Conservation (phyloP, 1,140 invertebrate genomes). For the Camponotus vicinus region DNA sequence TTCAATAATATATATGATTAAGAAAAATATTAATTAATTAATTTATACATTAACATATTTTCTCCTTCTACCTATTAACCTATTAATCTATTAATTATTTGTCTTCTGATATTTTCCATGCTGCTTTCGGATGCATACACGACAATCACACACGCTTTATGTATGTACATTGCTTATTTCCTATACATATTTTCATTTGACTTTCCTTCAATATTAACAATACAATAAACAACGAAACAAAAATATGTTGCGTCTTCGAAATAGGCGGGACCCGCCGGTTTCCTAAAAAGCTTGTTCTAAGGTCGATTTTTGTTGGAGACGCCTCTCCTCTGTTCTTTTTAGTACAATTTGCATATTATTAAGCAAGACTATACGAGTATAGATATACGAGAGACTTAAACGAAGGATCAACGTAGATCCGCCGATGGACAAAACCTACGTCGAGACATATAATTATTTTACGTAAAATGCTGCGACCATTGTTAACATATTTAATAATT, state of each 20-base stretch:
- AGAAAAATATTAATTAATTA: slow-evolving; percentile 8
- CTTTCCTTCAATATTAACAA: neutral
- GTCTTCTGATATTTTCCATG: slow-evolving; percentile 77
- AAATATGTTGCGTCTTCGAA: slow-evolving; percentile 49
- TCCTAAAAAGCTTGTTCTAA: slow-evolving; percentile 97
- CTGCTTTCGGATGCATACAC: slow-evolving; percentile 77
- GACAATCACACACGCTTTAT: slow-evolving; percentile 28
- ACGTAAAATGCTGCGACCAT: slow-evolving; percentile 81
- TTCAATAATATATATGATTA: neutral
- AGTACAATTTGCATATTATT: slow-evolving; percentile 83
- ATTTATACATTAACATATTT: slow-evolving; percentile 31
- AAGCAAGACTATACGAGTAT: slow-evolving; percentile 76
- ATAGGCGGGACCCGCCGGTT: slow-evolving; percentile 94
- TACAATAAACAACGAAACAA: slow-evolving; percentile 52
- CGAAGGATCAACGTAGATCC: slow-evolving; percentile 68
- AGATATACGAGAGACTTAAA: slow-evolving; percentile 72
- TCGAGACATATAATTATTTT: slow-evolving; percentile 79
- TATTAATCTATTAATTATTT: slow-evolving; percentile 74
- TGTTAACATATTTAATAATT: slow-evolving; percentile 81
- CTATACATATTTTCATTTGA: slow-evolving; percentile 52
- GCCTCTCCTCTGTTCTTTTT: slow-evolving; percentile 85
- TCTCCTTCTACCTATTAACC: slow-evolving; percentile 62
- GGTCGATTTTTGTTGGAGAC: slow-evolving; percentile 82
- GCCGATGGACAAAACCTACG: slow-evolving; percentile 74
- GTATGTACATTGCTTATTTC: slow-evolving; percentile 48